Percentiles rank a stretch among this genome's conserved stretches.
phyloP scores from a whole-genome alignment of 1,140 invertebrate genomes.

The Homarus americanus region DNA sequence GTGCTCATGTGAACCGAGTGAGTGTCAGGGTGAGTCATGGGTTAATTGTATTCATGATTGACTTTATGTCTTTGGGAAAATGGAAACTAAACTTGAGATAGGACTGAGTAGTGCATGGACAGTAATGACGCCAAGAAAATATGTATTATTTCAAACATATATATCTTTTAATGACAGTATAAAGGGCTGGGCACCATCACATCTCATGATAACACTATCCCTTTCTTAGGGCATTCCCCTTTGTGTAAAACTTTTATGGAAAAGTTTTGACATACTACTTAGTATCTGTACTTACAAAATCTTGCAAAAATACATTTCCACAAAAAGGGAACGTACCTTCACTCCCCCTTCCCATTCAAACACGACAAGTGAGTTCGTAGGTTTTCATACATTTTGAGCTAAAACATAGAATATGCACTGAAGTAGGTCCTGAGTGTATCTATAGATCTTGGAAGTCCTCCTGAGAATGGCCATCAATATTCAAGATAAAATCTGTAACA shows the following conservation, averaged over 20 bases:
- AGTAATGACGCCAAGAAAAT: background rate
- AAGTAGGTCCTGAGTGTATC: conserved; percentile 36
- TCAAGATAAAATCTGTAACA: conserved; percentile 6
- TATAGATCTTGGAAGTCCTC: conserved; percentile 57
- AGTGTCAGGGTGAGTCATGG: background rate
- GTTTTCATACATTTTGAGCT: conserved; percentile 21
- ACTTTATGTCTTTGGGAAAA: background rate
- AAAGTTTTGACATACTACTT: background rate
- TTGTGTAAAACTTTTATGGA: background rate
- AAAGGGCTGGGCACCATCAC: background rate
- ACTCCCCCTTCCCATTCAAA: background rate
- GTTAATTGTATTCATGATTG: background rate
- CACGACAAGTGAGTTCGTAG: background rate
- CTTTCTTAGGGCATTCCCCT: background rate
- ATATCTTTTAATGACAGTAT: background rate
- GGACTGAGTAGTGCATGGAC: background rate
- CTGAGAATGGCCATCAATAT: conserved; percentile 43
- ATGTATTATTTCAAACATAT: background rate
- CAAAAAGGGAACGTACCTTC: background rate
- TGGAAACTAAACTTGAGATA: background rate
- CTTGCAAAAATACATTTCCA: conserved; percentile 43
- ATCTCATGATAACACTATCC: background rate
- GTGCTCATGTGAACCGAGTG: background rate
- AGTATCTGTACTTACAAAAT: conserved; percentile 30
- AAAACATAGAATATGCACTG: conserved; percentile 47